phyloP scores from a whole-genome alignment of 2,797 vertebrate species.

The Chaunax sp. region DNA sequence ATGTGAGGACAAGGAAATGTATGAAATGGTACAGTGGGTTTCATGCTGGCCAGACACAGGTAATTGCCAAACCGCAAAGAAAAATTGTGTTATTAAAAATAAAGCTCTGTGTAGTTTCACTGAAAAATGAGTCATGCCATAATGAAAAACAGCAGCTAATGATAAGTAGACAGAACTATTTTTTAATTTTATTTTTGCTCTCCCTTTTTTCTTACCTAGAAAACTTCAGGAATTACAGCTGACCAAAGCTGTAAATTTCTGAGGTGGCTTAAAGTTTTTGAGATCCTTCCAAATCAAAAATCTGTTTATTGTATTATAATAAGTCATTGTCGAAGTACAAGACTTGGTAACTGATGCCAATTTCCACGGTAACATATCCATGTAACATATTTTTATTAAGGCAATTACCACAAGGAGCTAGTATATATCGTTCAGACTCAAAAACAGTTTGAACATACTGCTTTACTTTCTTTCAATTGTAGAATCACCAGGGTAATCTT shows the following conservation, averaged over 20 bases:
- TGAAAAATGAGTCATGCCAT: conserved; percentile 44
- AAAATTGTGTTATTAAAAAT: conserved; percentile 49
- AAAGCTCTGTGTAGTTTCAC: conserved; percentile 33
- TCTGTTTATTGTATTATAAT: not conserved
- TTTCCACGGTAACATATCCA: not conserved
- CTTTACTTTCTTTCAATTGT: conserved; percentile 22
- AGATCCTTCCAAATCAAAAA: conserved; percentile 15
- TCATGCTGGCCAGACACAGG: conserved; percentile 28
- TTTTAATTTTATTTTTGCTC: not conserved
- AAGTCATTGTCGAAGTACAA: not conserved
- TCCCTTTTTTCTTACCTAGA: conserved; percentile 6
- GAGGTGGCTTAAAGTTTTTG: conserved; percentile 9
- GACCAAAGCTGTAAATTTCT: conserved; percentile 12
- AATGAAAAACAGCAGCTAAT: conserved; percentile 33
- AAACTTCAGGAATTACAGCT: conserved; percentile 6
- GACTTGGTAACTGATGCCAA: not conserved
- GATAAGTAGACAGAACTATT: conserved; percentile 24
- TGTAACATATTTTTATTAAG: not conserved
- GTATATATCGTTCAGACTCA: not conserved
- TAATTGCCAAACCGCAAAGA: conserved; percentile 41
- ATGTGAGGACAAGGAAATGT: conserved; percentile 22
- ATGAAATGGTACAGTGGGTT: conserved; percentile 40
- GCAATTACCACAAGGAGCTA: not conserved
- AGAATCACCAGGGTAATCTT: conserved; percentile 31
- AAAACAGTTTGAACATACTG: not conserved